Evolutionary conservation across 2,888 invertebrate species (phyloP).

Genomic region (Drosophila gaucha): DNA sequence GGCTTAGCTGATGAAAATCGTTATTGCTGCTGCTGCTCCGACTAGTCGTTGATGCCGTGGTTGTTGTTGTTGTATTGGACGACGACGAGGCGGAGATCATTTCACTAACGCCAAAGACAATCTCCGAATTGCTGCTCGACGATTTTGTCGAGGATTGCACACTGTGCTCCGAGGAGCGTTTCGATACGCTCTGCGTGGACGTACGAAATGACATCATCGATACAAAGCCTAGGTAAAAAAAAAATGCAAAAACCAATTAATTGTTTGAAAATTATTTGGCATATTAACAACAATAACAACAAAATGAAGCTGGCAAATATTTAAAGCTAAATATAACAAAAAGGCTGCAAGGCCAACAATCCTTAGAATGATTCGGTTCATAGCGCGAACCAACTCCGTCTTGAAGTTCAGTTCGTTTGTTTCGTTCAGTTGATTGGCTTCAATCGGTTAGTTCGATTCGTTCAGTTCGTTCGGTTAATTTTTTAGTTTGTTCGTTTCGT

Average conservation of each 20-base stretch:
- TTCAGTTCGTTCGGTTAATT: neutral
- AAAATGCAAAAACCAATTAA: constrained; percentile 15
- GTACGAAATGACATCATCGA: constrained; percentile 88
- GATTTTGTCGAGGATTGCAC: constrained; percentile 82
- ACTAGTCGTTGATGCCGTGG: constrained; percentile 35
- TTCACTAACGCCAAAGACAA: constrained; percentile 73
- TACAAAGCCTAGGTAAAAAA: constrained; percentile 85
- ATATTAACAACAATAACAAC: neutral
- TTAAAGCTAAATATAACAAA: neutral
- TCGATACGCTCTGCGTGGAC: constrained; percentile 87
- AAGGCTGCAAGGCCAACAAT: neutral
- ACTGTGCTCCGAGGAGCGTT: constrained; percentile 88
- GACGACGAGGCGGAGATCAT: constrained; percentile 42
- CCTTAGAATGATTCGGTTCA: no score
- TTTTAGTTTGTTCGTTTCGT: neutral
- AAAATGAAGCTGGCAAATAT: neutral
- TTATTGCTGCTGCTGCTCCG: constrained; percentile 42
- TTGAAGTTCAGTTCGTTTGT: neutral
- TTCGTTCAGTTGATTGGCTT: constrained; percentile 4
- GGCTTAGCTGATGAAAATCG: constrained; percentile 63
- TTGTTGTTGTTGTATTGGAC: constrained; percentile 11
- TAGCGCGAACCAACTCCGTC: no score
- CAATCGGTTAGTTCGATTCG: neutral
- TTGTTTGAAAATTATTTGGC: neutral
- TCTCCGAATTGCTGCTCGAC: constrained; percentile 80